Conservation (phyloP, 2,797 vertebrate genomes). For the Peromyscus nudipes region DNA sequence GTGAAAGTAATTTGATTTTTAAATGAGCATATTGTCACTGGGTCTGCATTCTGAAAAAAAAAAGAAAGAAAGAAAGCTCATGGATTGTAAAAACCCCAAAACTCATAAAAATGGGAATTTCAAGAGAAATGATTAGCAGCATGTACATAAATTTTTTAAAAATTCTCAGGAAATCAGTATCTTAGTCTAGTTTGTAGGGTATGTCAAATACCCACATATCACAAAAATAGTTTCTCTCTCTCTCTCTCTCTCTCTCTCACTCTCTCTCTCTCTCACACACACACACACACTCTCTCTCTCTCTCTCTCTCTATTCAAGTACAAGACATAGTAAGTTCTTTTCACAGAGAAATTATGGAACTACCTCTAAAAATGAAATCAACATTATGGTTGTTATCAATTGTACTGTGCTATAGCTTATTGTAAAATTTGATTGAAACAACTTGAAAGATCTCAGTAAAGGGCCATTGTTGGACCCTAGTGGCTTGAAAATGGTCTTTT, state of each 20-base stretch:
- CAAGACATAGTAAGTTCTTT: constrained; percentile 43
- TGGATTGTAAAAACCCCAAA: constrained; percentile 77
- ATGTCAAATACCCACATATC: constrained; percentile 64
- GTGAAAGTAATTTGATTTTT: constrained; percentile 88
- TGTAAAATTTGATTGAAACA: constrained; percentile 85
- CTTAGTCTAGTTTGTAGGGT: constrained; percentile 1
- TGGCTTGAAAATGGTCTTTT: constrained; percentile 81
- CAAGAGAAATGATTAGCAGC: constrained; percentile 78
- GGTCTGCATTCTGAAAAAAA: constrained; percentile 74
- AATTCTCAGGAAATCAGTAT: constrained; percentile 64
- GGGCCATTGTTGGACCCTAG: constrained; percentile 80
- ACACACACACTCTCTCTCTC: too few relatives aligned
- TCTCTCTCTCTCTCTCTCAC: background rate
- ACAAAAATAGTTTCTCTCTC: background rate
- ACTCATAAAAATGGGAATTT: constrained; percentile 82
- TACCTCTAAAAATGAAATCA: constrained; percentile 41
- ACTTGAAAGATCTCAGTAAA: constrained; percentile 84
- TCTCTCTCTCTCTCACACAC: background rate
- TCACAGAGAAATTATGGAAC: constrained; percentile 51
- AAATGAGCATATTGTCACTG: constrained; percentile 82
- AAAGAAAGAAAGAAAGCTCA: constrained; percentile 47
- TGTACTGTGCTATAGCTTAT: constrained; percentile 71
- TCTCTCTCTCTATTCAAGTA: background rate
- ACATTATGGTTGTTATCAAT: constrained; percentile 69
- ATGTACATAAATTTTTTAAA: constrained; percentile 71